These are phyloP conservation scores for Imbricaverruca yamaguchii DNA, from an alignment of 2,888 invertebrate species.

Conservation along the genomic window DNA sequence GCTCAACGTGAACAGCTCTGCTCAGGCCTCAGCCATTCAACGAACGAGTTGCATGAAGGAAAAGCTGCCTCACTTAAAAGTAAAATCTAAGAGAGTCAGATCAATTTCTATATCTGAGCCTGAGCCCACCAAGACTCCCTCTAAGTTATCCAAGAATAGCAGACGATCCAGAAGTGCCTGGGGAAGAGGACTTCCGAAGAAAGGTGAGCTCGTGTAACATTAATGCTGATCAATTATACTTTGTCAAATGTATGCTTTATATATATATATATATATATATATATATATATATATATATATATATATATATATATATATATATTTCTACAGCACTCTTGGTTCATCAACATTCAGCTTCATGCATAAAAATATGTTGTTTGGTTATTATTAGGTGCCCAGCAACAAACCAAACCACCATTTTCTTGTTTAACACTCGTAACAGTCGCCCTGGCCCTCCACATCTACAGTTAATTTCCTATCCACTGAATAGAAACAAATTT, in stretches of 20 bases:
- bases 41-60: no score
- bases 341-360: neutral
- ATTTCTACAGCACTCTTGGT: neutral
- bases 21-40: no score
- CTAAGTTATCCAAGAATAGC: neutral
- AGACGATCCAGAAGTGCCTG: neutral
- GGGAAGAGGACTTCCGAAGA: neutral
- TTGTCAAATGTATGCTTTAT: neutral
- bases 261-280: neutral
- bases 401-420: no score
- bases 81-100: neutral
- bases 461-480: no score
- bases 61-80: no score
- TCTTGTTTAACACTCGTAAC: no score
- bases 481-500: no score
- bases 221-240: neutral
- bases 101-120: slow-evolving; percentile 1
- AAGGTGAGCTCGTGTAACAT: neutral
- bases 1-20: no score
- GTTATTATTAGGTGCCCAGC: no score
- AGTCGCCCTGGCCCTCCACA: no score
- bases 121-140: neutral
- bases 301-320: neutral
- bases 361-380: neutral
- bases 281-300: neutral